Evolutionary conservation across 2,113 vertebrate genomes (phyloP), one percentile per base, ranked within the genome.

Genomic region (Tychaedon coryphoeus): DNA sequence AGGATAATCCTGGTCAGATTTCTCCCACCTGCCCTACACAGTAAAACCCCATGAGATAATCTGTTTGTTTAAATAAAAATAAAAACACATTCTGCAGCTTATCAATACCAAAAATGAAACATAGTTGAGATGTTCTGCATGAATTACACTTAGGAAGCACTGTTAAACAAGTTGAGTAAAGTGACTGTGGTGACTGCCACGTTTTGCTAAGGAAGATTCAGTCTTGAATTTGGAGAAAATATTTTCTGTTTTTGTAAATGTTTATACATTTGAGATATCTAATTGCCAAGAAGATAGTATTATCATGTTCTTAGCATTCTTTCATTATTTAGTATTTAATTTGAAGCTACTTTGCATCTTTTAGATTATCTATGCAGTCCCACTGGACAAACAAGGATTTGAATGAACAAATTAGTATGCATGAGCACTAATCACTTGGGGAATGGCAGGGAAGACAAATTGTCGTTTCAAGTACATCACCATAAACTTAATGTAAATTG

Each of bases 221-320:
- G n/a, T 14, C 40, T 40, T 54, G n/a, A 51, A 51, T 33, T 43
- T 60, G 56, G 26, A 56, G 33, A 77, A 86, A 84, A 74, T 26
- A 0, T 25, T 54, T 78, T 34, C 36, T 43, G 3, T 0, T 84
- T 86, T 54, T 71, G 20, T 50, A 64, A 71, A 66, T 1, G 0
- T 40, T 85, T 38, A 75, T 14, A 75, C 5, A 28, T 64, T 91
- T 86, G 42, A 74, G 56, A 67, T 33, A 77, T 6, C 10, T 34
- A 42, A 74, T 51, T 75, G 36, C 24, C 43, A 66, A 71, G n/a
- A 86, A 77, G 22, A 60, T 4, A 28, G 19, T 34, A 31, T 54
- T 84, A 38, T 16, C 45, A 28, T 29, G 14, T 53, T 86, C 58
- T 80, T 83, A 86, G 76, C 2, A 12, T 77, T 81, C 33, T 74